phyloP scores from a whole-genome alignment of 2,888 invertebrate genomes.

The Nomada flava region DNA sequence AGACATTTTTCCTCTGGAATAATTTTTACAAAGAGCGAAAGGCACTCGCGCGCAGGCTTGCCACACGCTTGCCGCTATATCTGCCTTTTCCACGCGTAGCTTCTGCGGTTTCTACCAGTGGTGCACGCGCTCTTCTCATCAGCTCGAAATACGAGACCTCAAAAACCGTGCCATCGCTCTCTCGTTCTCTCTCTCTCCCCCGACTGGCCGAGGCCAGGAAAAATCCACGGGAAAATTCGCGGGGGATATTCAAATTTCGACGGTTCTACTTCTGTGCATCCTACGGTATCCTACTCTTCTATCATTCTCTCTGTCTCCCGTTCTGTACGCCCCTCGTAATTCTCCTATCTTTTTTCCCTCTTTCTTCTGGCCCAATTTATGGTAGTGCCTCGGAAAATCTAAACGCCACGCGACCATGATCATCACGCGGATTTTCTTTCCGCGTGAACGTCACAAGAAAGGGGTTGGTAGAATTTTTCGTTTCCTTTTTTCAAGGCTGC shows the following conservation, averaged over 20 bases:
- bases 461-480: background rate
- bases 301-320: background rate
- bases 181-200: background rate
- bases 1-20: conserved; percentile 68
- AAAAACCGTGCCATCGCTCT: conserved; percentile 48
- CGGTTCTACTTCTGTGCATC: background rate
- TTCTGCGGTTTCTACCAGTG: conserved; percentile 42
- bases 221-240: conserved; percentile 49
- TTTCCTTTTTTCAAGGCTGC: no score
- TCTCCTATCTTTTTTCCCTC: background rate
- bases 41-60: conserved; percentile 1
- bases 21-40: conserved; percentile 66
- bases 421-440: conserved; percentile 11
- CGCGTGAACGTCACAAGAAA: background rate
- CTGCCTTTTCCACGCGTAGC: conserved; percentile 23
- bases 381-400: conserved; percentile 11
- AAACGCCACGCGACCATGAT: conserved; percentile 10
- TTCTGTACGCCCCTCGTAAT: background rate
- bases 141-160: conserved; percentile 62
- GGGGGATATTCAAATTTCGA: conserved; percentile 56
- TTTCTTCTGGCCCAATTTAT: conserved; percentile 5
- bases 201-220: background rate
- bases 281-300: background rate
- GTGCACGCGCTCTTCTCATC: conserved; percentile 58
- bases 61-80: conserved; percentile 20